Evolutionary conservation across 2,888 invertebrate genomes (phyloP).

Genomic region (Philonicus albiceps): DNA sequence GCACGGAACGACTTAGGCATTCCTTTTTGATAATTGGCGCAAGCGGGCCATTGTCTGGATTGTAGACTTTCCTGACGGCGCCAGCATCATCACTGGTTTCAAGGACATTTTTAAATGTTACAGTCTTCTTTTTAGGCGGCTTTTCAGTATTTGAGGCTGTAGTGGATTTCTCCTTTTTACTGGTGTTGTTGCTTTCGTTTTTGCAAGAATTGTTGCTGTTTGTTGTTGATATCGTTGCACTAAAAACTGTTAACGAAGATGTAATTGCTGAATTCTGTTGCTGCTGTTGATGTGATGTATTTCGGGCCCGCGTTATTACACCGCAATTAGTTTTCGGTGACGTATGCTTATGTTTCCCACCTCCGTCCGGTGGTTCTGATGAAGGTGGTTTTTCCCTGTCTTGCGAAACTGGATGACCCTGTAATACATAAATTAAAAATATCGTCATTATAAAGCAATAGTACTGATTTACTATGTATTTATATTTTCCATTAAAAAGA

Average conservation of each 20-base stretch:
- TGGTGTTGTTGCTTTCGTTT: neutral
- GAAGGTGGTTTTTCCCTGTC: slow-evolving; percentile 45
- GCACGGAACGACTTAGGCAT: slow-evolving; percentile 67
- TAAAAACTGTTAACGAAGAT: slow-evolving; percentile 32
- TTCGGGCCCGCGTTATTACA: slow-evolving; percentile 42
- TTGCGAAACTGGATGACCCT: slow-evolving; percentile 41
- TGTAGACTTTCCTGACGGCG: slow-evolving; percentile 68
- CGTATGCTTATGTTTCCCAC: slow-evolving; percentile 36
- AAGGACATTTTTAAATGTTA: slow-evolving; percentile 70
- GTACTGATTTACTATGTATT: neutral
- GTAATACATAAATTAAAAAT: neutral
- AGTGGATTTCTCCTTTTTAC: neutral
- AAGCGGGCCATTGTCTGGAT: slow-evolving; percentile 69
- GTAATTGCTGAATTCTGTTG: neutral
- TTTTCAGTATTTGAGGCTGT: slow-evolving; percentile 15
- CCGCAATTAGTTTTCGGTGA: slow-evolving; percentile 33
- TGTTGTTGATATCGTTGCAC: slow-evolving; percentile 35
- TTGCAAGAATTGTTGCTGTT: neutral
- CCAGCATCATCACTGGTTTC: slow-evolving; percentile 71
- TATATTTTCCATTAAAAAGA: neutral
- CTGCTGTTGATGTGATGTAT: slow-evolving; percentile 23
- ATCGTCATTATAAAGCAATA: neutral
- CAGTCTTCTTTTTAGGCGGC: slow-evolving; percentile 67
- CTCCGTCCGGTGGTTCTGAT: slow-evolving; percentile 48
- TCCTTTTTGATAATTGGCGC: slow-evolving; percentile 72